phyloP scores from a whole-genome alignment of 1,140 invertebrate species.

The Drosophila melanogaster region DNA sequence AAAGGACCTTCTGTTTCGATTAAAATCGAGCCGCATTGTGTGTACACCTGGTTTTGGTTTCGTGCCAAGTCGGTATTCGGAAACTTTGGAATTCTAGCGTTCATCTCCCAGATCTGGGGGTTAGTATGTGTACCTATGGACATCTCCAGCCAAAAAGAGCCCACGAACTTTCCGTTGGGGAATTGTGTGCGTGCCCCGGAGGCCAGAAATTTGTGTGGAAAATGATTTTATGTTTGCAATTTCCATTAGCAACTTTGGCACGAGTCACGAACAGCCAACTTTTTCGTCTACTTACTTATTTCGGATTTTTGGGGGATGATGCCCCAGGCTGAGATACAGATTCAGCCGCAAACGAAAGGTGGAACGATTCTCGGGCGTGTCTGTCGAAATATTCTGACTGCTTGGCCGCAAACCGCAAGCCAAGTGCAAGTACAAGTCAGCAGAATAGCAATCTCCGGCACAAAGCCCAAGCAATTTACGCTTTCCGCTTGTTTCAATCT shows the following conservation, averaged over 20 bases:
- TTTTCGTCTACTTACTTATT: constrained; percentile 6
- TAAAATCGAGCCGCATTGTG: constrained; percentile 18
- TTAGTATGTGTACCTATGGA: constrained; percentile 1
- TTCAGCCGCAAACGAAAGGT: constrained; percentile 17
- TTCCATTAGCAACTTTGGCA: constrained; percentile 77
- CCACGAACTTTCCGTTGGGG: constrained; percentile 2
- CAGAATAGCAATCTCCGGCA: constrained; percentile 32
- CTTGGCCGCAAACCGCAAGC: constrained; percentile 16
- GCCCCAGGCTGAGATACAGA: constrained; percentile 6
- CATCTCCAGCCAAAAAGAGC: background rate
- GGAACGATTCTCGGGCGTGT: constrained; percentile 1
- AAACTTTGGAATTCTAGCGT: constrained; percentile 41
- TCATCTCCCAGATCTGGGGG: constrained; percentile 18
- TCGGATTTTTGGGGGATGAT: constrained; percentile 9
- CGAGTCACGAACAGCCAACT: constrained; percentile 51
- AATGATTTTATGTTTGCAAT: constrained; percentile 78
- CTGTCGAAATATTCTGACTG: constrained; percentile 5
- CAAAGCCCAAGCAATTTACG: constrained; percentile 76
- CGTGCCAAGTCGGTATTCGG: constrained; percentile 17
- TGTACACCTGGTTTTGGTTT: background rate
- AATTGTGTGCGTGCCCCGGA: constrained; percentile 66
- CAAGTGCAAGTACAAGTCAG: constrained; percentile 16
- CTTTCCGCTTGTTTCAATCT: constrained; percentile 73
- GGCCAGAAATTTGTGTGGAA: constrained; percentile 67
- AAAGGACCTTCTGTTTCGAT: constrained; percentile 9